Base-by-base conservation (phyloP, 2,113 vertebrate genomes). In the Lanius collurio region DNA sequence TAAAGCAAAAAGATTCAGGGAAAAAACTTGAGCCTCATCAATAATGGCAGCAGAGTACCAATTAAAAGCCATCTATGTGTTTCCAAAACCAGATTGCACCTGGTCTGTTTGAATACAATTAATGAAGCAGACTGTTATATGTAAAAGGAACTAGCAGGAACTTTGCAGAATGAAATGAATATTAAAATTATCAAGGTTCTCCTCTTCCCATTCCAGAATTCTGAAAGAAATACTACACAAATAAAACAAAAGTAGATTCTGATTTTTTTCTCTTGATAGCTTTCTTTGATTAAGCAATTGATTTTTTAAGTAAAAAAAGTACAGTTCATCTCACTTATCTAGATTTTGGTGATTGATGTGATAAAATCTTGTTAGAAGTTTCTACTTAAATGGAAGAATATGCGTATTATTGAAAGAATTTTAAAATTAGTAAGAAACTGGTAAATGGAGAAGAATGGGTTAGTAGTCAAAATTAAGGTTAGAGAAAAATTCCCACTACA, bases 241-340 rank as follows among this genome's bases (percentile, higher is more conserved):
- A 42, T 17, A 47, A 11, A 81, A 14, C 1, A 14, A 69, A 76
- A 73, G 5, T 42, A 69, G 17, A 39, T 7, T 42, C 1, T 9
- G 5, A 13, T 77, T 13, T 64, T 79, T 75, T 79, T 57, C 31
- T 44, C 24, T 17, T 37, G 31, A 63, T 23, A 64, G 16, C 6
- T 67, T 77, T n/a, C 15, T 77, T 76, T 68, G 11, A 37, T 74
- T 52, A 93, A 13, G 2, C 6, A 89, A 52, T 21, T 23, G 3
- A 46, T 15, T 47, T 92, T 83, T 44, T 49, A 56, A 52, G 22
- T 44, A 2, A 6, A 68, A 89, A 68, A 93, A 78, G 33, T 16
- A 26, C 1, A 56, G 1, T 23, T 69, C 1, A 1, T 46, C 31
- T 70, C 39, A 55, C 5, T 4, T 55, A 23, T 68, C 6, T 31